phyloP scores from a whole-genome alignment of 2,888 invertebrate genomes.

The Diploptera punctata region DNA sequence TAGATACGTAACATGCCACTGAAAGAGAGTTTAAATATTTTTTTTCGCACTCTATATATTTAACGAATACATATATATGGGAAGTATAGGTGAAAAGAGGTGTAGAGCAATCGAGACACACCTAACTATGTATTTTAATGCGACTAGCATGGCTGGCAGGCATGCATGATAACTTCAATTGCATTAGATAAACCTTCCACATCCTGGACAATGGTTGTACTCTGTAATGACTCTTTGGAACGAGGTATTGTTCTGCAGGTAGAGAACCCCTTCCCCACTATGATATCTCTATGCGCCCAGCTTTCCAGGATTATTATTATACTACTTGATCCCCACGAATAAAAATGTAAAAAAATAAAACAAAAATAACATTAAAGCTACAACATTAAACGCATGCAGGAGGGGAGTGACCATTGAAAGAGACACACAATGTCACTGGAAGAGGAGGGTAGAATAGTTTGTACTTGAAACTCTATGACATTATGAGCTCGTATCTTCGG shows the following conservation, averaged over 20 bases:
- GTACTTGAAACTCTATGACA: slow-evolving; percentile 10
- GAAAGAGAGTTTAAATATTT: too few species aligned
- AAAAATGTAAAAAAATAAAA: slow-evolving; percentile 10
- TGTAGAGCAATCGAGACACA: too few species aligned
- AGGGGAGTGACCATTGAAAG: background rate
- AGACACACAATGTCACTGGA: background rate
- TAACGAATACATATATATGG: too few species aligned
- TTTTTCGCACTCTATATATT: too few species aligned
- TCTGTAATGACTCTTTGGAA: slow-evolving; percentile 19
- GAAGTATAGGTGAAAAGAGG: too few species aligned
- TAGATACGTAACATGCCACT: too few species aligned
- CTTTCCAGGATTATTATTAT: background rate
- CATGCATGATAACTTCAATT: slow-evolving; percentile 36
- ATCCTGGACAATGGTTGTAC: slow-evolving; percentile 6
- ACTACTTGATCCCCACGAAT: background rate
- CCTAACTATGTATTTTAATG: background rate
- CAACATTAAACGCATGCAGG: background rate
- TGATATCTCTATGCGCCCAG: slow-evolving; percentile 24
- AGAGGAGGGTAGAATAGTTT: background rate
- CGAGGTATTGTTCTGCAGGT: slow-evolving; percentile 13
- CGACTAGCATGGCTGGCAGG: slow-evolving; percentile 6
- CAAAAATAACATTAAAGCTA: slow-evolving; percentile 9
- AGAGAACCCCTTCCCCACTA: slow-evolving; percentile 2
- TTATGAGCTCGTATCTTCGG: slow-evolving; percentile 24
- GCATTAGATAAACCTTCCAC: slow-evolving; percentile 32